These are phyloP conservation scores for Lepidonotus clava DNA, from an alignment of 2,888 invertebrate genomes.

Conservation along the genomic window DNA sequence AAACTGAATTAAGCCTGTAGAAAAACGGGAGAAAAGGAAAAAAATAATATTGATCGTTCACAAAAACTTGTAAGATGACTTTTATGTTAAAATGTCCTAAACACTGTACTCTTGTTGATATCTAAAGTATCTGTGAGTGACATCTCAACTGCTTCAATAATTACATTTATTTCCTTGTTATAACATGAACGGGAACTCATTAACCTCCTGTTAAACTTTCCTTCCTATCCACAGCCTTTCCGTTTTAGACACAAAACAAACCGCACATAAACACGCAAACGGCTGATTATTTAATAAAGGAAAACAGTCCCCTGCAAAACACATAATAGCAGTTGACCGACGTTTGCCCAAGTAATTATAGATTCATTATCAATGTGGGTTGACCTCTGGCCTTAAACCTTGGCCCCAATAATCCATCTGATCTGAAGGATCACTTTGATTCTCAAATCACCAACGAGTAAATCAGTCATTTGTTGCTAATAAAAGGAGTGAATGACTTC, in stretches of 20 bases:
- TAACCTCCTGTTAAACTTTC: no score
- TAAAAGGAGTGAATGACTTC: constrained; percentile 24
- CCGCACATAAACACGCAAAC: not conserved
- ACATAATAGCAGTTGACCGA: constrained; percentile 2
- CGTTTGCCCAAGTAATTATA: constrained; percentile 9
- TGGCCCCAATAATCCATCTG: not conserved
- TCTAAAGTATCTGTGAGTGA: no score
- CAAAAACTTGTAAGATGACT: no score
- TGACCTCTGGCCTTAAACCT: constrained; percentile 5
- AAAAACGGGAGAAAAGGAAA: no score
- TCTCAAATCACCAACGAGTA: not conserved
- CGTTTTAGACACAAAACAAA: not conserved
- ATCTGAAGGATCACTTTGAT: not conserved
- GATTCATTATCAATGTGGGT: constrained; percentile 12
- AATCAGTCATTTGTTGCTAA: constrained; percentile 2
- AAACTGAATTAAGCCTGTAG: no score
- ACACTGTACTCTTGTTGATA: no score
- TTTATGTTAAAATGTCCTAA: no score
- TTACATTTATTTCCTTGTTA: no score
- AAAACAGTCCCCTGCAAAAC: not conserved
- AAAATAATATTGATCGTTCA: no score
- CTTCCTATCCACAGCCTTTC: no score
- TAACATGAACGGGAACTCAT: no score
- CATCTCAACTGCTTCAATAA: no score
- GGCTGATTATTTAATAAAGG: not conserved